Percentiles rank a stretch among this genome's conserved stretches.
Evolutionary conservation across 2,113 vertebrate species (phyloP).

Genomic region (Lates calcarifer): DNA sequence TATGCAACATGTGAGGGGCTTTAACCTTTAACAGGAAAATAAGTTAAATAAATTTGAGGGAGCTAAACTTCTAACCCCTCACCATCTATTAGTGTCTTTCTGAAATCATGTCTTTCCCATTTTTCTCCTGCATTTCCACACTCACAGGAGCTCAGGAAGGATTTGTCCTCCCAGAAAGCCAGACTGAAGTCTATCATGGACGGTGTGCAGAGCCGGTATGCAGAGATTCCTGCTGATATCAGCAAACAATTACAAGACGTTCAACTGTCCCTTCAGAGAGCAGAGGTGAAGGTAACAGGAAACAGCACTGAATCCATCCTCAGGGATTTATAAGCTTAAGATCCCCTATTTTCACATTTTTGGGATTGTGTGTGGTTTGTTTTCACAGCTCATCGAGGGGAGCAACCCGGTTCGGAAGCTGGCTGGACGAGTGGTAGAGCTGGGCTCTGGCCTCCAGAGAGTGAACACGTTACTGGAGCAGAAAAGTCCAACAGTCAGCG

Average conservation of each 20-base stretch:
- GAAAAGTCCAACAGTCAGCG: slow-evolving; percentile 85
- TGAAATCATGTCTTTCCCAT: neutral
- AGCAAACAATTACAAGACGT: slow-evolving; percentile 82
- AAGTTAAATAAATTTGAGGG: neutral
- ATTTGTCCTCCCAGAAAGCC: slow-evolving; percentile 82
- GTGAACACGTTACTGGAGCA: slow-evolving; percentile 88
- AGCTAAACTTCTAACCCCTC: slow-evolving; percentile 7
- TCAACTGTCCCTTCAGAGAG: slow-evolving; percentile 81
- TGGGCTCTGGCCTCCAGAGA: slow-evolving; percentile 83
- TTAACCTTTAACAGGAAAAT: neutral
- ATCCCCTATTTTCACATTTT: neutral
- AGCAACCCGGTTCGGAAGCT: slow-evolving; percentile 82
- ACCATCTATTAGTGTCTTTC: neutral
- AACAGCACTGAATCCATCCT: neutral
- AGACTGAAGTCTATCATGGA: slow-evolving; percentile 84
- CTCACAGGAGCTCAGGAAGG: slow-evolving; percentile 85
- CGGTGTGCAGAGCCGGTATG: slow-evolving; percentile 80
- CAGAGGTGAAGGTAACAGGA: slow-evolving; percentile 88
- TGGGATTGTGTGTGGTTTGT: slow-evolving; percentile 12
- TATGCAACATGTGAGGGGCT: neutral
- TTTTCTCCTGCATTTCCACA: neutral
- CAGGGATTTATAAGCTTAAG: neutral
- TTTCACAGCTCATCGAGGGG: slow-evolving; percentile 79
- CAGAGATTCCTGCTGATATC: slow-evolving; percentile 87
- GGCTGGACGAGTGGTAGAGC: slow-evolving; percentile 82